These are phyloP conservation scores for Eupsilia transversa DNA, from an alignment of 2,888 invertebrate genomes.

Conservation along the genomic window DNA sequence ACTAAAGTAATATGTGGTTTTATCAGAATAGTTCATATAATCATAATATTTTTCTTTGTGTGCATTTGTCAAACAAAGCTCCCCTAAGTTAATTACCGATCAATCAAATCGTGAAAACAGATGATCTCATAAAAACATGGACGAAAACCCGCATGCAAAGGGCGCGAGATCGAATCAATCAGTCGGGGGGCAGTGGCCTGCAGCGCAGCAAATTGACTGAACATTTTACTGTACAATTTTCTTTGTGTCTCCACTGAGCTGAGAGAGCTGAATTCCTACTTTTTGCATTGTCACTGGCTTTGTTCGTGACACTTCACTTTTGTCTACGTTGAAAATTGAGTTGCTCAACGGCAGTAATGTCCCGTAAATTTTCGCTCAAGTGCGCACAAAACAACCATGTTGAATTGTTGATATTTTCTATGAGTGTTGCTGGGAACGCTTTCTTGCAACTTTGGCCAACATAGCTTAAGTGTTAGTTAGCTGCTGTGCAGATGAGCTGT, in stretches of 20 bases:
- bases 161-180: constrained; percentile 57
- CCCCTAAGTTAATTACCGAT: constrained; percentile 31
- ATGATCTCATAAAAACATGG: constrained; percentile 35
- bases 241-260: constrained; percentile 67
- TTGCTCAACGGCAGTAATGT: constrained; percentile 61
- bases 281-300: constrained; percentile 64
- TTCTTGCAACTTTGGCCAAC: not conserved
- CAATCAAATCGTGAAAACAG: constrained; percentile 28
- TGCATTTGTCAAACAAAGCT: constrained; percentile 10
- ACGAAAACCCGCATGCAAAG: constrained; percentile 29
- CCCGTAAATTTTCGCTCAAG: constrained; percentile 55
- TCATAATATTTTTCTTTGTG: not conserved
- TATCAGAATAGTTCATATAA: not conserved
- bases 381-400: constrained; percentile 49
- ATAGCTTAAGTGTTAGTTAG: not conserved
- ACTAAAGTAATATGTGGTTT: not conserved
- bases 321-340: constrained; percentile 67
- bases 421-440: constrained; percentile 11
- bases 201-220: constrained; percentile 61
- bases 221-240: constrained; percentile 65
- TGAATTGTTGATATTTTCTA: constrained; percentile 23
- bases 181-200: constrained; percentile 41
- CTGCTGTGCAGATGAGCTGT: constrained; percentile 1
- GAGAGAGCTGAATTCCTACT: constrained; percentile 63
- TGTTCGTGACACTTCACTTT: constrained; percentile 68